Evolutionary conservation across 2,797 vertebrate genomes (phyloP), one percentile per base, ranked within the genome.

Genomic region (Dallia pectoralis): DNA sequence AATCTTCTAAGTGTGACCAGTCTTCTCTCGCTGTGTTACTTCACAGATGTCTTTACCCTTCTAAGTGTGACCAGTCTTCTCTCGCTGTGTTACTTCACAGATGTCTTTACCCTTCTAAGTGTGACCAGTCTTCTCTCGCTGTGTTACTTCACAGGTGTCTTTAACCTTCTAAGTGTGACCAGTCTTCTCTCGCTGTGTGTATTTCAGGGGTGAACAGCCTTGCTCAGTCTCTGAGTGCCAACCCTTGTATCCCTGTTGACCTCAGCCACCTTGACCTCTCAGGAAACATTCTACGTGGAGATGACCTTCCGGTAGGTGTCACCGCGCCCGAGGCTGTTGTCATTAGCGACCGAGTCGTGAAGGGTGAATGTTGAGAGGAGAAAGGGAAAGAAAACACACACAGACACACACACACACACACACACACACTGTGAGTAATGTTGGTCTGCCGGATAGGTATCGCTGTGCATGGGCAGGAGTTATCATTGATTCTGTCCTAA

Each of bases 181-280:
- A 51, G 3, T 36, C 33, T 36, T 36, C 33, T 15, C n/a, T 14
- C 47, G 76, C 51, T 81, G 65, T 71, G 69, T 69, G 33, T 73
- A 63, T 74, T 81, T 29, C 89, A 99, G 97, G 97, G 89, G 96
- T 98, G 93, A 99, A 97, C 82, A 97, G 95, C 93, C 96, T 99
- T 90, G 97, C 94, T 85, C 97, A 98, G 92, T 96, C 96, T 84
- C 94, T 99, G 93, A 96, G 95, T 95, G 95, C 95, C 94, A 98
- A 96, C 91, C 93, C 89, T 0, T 86, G 94, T 89, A 96, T 97
- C 18, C 85, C 95, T 76, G 95, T 71, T 89, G 95, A 94, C n/a
- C 96, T 99, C 14, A 86, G 91, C 85, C 94, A 97, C 85, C 95
- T 99, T 33, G 97, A 99, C 91, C 96, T 99, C 95, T 98, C 97